Evolutionary conservation across 1,140 invertebrate genomes (phyloP), one percentile per base, ranked within the genome.

Genomic region (Sinella curviseta): DNA sequence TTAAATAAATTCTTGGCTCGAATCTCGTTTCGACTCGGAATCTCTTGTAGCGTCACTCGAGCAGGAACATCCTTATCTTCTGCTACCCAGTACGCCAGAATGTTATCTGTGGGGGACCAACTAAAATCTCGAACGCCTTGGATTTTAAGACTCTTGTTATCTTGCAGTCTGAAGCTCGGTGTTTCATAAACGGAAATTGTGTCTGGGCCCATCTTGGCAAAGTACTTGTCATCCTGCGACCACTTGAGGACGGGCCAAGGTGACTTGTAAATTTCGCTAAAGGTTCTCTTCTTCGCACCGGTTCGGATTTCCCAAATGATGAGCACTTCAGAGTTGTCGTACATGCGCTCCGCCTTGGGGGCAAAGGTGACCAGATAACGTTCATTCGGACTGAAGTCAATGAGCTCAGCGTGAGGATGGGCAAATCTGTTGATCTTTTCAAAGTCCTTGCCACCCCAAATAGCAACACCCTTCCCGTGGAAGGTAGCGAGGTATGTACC

Each of bases 341-440:
- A 84, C 4, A 77, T 76, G n/a, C 83, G 86, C 85, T 96, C 91
- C 70, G 90, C 88, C 82, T 92, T 87, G 8, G 95, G 91, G 81
- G 95, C 94, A 86, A 96, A 98, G 0, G 96, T 97, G 0, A 98
- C 95, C 57, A 99, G 86, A 87, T 98, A 99, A 88, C 95, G 95
- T 89, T 99, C 98, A 88, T 94, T 95, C 0, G 98, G 97, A 57
- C 97, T 99, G 86, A 99, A 99, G 83, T 98, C 97, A 78, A 99
- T 96, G 81, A 96, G 96, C 84, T 97, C 94, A 0, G 98, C 98
- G 83, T 93, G 93, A 1, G 91, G 89, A 86, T 99, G 98, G 78
- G 90, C 91, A 86, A 99, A 99, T 85, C 94, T 93, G 85, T 94
- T 93, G 80, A 98, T 94, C 86, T 97, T 95, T 12, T 91, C 90